Evolutionary conservation across 2,888 invertebrate genomes (phyloP).

Genomic region (Drosophila conformis): DNA sequence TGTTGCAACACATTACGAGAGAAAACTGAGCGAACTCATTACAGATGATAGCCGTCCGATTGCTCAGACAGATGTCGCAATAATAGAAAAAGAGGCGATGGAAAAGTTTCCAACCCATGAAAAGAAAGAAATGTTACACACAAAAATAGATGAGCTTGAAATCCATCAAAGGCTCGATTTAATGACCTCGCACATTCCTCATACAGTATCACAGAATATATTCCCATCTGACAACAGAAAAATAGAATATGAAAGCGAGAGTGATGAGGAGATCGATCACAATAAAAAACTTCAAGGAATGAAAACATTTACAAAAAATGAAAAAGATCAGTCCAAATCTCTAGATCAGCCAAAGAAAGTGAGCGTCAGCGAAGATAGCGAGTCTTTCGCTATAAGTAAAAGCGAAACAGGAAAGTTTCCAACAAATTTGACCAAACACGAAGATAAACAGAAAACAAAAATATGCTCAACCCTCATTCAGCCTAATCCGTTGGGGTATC

Average conservation of each 20-base stretch:
- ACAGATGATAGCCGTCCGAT: slow-evolving; percentile 19
- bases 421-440: neutral
- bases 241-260: slow-evolving; percentile 50
- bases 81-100: neutral
- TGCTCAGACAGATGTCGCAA: slow-evolving; percentile 5
- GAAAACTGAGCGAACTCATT: slow-evolving; percentile 45
- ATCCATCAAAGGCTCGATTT: slow-evolving; percentile 6
- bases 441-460: neutral
- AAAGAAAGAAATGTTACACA: neutral
- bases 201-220: neutral
- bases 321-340: neutral
- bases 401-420: slow-evolving; percentile 40
- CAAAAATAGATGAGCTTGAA: slow-evolving; percentile 4
- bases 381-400: neutral
- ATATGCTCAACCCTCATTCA: neutral
- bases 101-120: slow-evolving; percentile 57
- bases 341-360: neutral
- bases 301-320: slow-evolving; percentile 18
- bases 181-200: neutral
- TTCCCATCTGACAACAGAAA: slow-evolving; percentile 47
- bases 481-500: neutral
- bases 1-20: slow-evolving; percentile 47
- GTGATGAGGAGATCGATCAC: slow-evolving; percentile 61
- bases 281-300: slow-evolving; percentile 22
- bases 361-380: neutral